These are phyloP conservation scores for Herpailurus yagouaroundi DNA, from an alignment of 2,113 vertebrate genomes.

Conservation along the genomic window DNA sequence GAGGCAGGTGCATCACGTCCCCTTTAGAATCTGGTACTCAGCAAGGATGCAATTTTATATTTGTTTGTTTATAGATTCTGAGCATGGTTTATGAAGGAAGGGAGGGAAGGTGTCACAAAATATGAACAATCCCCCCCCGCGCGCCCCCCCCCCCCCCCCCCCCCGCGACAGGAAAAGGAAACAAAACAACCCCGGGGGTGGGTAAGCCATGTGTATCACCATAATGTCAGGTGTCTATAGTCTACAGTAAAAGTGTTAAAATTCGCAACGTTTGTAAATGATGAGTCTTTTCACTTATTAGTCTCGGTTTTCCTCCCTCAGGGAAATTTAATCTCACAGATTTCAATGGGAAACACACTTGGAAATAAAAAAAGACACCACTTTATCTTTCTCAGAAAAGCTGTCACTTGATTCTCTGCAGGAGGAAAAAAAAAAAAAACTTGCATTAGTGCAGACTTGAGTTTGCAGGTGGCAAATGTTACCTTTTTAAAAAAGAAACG, in stretches of 20 bases:
- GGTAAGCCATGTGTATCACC: not conserved
- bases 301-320: not conserved
- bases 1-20: not conserved
- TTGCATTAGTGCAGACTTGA: not conserved
- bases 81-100: not conserved
- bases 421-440: constrained; percentile 6
- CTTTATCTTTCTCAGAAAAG: constrained; percentile 53
- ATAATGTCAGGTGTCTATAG: not conserved
- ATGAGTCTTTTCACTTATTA: constrained; percentile 32
- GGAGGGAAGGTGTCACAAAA: not conserved
- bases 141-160: too few species aligned
- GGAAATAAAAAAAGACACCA: not conserved
- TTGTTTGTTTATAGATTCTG: not conserved
- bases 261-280: not conserved
- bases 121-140: not conserved
- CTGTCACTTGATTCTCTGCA: not conserved
- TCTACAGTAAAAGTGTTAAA: not conserved
- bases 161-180: not conserved
- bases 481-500: not conserved
- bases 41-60: not conserved
- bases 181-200: not conserved
- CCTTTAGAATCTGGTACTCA: not conserved
- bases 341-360: constrained; percentile 38
- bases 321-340: constrained; percentile 28
- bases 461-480: not conserved